Evolutionary conservation across 2,888 invertebrate species (phyloP), one percentile per base, ranked within the genome.

Genomic region (Aelia acuminata): DNA sequence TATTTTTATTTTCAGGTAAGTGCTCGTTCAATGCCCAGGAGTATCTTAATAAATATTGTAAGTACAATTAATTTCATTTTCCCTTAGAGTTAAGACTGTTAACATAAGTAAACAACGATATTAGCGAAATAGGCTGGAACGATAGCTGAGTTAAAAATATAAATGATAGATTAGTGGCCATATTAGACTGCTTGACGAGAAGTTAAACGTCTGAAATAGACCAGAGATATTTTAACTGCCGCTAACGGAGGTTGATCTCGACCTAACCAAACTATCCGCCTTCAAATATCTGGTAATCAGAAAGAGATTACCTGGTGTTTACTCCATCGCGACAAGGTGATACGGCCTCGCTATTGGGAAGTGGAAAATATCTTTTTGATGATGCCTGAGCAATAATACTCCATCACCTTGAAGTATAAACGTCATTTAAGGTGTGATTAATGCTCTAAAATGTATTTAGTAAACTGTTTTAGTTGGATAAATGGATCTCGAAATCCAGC

Each of bases 11-110:
- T 70, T 70, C 35, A 70, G 63, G 63, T 70, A 70, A 70, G 63
- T 70, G 63, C 63, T 35, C 63, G 63, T 70, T 70, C 63, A 70
- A 70, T 70, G 63, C 31, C 63, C 20, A 70, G 63, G 63, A 70
- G 63, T 70, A 31, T 70, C 63, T 70, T 70, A 70, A 70, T 70
- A 31, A 70, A 70, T 70, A 70, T 70, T 35, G 63, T 70, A 70
- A 70, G 63, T 70, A 70, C 35, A 4, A 20, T 2, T 35, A 35
- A 70, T 35, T 70, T 70, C 7, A 18, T 5, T 70, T 63, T 35
- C 31, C 26, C 18, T 7, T 4, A 35, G 35, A 5, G 7, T 3
- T 70, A 70, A 70, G 13, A 57, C 26, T 26, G 10, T 57, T 57
- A 57, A 26, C 11, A 3, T 53, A 26, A 31, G 26, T 26, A 53